Conservation (phyloP, 2,113 vertebrate genomes). For the Tragelaphus imberbis region DNA sequence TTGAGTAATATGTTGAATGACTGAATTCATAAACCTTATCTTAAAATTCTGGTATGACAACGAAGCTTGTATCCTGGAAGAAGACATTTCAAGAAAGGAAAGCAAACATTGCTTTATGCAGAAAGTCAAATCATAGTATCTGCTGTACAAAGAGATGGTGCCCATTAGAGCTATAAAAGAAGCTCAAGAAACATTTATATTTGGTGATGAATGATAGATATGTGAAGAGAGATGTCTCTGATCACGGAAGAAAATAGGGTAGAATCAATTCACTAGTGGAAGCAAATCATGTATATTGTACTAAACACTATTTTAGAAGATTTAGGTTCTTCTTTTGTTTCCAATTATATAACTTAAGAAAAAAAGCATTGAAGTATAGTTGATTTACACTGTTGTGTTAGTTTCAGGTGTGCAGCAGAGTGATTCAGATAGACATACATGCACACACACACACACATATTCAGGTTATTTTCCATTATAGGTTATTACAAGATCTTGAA, state of each 20-base stretch:
- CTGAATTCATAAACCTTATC: background rate
- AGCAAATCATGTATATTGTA: background rate
- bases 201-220: background rate
- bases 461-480: background rate
- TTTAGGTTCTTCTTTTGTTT: background rate
- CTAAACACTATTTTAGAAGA: background rate
- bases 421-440: background rate
- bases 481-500: background rate
- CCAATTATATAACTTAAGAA: background rate
- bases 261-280: slow-evolving; percentile 49
- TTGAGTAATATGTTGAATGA: background rate
- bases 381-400: background rate
- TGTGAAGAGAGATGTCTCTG: background rate
- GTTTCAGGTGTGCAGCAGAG: background rate
- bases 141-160: background rate
- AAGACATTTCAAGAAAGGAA: slow-evolving; percentile 10
- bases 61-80: background rate
- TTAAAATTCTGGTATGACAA: slow-evolving; percentile 14
- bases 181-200: background rate
- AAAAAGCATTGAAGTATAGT: background rate
- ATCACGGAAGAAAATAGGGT: slow-evolving; percentile 22
- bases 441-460: background rate
- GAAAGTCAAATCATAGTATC: background rate
- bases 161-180: background rate
- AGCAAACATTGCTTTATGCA: background rate